phyloP scores from a whole-genome alignment of 2,797 vertebrate species.

The Smutsia gigantea region DNA sequence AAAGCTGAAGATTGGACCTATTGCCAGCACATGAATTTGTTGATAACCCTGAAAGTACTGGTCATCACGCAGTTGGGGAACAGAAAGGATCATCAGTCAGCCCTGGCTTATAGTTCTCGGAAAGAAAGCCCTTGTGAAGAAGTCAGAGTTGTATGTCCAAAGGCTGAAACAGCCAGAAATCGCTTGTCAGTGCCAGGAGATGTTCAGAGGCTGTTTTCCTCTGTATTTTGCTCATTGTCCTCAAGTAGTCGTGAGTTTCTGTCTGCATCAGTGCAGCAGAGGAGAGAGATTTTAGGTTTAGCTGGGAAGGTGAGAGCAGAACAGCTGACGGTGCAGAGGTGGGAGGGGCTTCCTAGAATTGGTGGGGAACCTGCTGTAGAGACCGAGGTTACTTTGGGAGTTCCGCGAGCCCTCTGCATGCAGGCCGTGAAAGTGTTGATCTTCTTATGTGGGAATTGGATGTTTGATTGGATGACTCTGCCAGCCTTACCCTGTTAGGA shows the following conservation, averaged over 20 bases:
- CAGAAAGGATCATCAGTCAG: neutral
- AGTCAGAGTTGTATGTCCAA: neutral
- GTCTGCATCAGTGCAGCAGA: neutral
- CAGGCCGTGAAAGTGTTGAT: neutral
- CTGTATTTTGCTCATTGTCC: neutral
- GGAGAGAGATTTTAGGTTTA: constrained; percentile 31
- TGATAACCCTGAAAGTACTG: neutral
- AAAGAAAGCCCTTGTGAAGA: neutral
- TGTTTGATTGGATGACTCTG: neutral
- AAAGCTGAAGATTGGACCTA: neutral
- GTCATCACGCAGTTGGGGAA: neutral
- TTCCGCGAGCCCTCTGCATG: neutral
- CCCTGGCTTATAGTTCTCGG: neutral
- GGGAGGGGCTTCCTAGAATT: neutral
- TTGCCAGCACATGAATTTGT: neutral
- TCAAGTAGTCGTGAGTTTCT: neutral
- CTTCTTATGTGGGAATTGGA: constrained; percentile 8
- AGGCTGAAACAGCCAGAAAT: neutral
- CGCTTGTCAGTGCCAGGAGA: neutral
- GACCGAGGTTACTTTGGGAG: neutral
- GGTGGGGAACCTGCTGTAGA: neutral
- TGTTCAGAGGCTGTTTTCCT: neutral
- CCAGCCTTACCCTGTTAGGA: neutral
- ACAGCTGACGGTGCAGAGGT: rapidly evolving
- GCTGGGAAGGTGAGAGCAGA: neutral